A percentile compares a stretch with the other conserved stretches of the same genome.
Conservation (phyloP, 2,113 vertebrate species). For the Microcebus tavaratra region DNA sequence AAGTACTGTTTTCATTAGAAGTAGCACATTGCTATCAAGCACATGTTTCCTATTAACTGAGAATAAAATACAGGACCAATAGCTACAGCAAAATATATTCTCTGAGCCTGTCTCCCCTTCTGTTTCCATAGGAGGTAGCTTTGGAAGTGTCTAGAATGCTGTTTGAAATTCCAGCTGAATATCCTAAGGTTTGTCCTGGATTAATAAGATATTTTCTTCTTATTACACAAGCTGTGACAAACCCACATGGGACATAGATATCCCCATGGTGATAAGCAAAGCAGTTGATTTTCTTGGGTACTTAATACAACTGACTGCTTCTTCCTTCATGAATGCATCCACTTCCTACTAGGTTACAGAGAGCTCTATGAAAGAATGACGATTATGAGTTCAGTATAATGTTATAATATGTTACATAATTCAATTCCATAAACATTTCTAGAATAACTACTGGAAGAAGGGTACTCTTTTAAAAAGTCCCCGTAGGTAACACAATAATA, state of each 20-base stretch:
- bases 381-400: fast-evolving
- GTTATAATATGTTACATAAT: not conserved
- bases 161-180: not conserved
- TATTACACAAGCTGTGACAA: not conserved
- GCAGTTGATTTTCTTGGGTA: not conserved
- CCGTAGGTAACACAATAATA: too few relatives aligned
- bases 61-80: not conserved
- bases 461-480: not conserved
- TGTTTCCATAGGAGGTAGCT: not conserved
- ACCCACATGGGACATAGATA: not conserved
- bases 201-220: not conserved
- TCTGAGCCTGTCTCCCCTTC: not conserved
- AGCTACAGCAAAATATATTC: not conserved
- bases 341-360: not conserved
- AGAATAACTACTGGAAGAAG: not conserved
- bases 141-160: not conserved
- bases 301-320: not conserved
- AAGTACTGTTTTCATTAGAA: not conserved
- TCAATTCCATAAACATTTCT: not conserved
- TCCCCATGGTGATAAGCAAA: not conserved
- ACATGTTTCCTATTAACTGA: not conserved
- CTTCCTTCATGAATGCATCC: not conserved
- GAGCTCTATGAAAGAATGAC: fast-evolving
- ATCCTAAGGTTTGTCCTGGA: not conserved
- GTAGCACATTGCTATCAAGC: not conserved